A percentile compares a stretch with the other conserved stretches of the same genome.
Evolutionary conservation across 1,140 invertebrate genomes (phyloP).

Genomic region (Ceratitis capitata): DNA sequence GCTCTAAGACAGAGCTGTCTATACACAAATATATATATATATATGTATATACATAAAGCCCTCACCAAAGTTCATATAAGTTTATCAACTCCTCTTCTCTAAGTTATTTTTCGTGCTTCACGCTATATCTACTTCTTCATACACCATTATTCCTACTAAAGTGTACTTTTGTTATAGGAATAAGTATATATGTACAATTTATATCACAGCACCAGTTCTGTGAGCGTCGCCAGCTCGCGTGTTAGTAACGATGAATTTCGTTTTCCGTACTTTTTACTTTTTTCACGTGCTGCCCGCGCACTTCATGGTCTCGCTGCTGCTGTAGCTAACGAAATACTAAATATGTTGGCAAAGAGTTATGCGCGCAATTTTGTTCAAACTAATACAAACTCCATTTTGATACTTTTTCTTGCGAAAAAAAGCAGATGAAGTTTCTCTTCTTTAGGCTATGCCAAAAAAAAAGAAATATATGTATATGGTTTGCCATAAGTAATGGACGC

Average conservation of each 20-base stretch:
- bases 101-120: neutral
- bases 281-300: neutral
- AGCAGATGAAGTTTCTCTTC: neutral
- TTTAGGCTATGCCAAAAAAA: neutral
- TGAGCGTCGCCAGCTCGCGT: neutral
- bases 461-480: neutral
- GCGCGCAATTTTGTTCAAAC: conserved; percentile 10
- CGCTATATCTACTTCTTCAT: neutral
- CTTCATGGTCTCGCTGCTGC: neutral
- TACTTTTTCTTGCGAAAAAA: no score
- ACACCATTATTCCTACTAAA: neutral
- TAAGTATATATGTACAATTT: neutral
- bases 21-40: neutral
- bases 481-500: neutral
- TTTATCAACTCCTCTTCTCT: neutral
- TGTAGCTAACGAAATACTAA: neutral
- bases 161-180: neutral
- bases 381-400: neutral
- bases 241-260: neutral
- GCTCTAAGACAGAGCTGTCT: neutral
- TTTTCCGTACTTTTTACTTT: neutral
- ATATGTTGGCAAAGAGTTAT: neutral
- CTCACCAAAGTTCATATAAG: neutral
- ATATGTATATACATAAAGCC: neutral
- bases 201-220: neutral